Base-by-base conservation (phyloP, 2,888 invertebrate species). In the Bellardia bayeri region DNA sequence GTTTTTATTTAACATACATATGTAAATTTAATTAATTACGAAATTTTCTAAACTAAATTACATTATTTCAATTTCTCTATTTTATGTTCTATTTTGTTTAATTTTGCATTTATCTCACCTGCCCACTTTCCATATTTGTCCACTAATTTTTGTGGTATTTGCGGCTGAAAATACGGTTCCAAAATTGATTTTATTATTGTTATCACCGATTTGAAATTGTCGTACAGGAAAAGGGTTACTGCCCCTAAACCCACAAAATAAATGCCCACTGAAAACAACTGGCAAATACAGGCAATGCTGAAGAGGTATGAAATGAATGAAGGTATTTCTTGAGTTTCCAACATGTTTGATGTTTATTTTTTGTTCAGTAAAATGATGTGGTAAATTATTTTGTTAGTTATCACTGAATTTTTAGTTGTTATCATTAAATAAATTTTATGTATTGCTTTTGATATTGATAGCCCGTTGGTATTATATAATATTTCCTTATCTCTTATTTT, bases 111-210 rank as follows among this genome's bases (percentile, higher is more conserved):
- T 75, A 16, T 23, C 95, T 95, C 93, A 98, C 98, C 96, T 92
- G 98, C 98, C 98, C 98, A 98, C 87, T 96, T 94, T 90, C 98
- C 98, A 92, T 95, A 98, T 92, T 95, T 96, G 91, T 96, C 95
- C 54, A 94, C 91, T 80, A 97, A 92, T 14, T 94, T 94, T 89
- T 95, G 94, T 89, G 95, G 95, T 91, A 96, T 95, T 78, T 95
- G 92, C 0, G 96, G 95, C 89, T 96, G 94, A 91, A 96, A 95
- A 90, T 95, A 96, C 33, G 96, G 96, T 92, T 95, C 95, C 91
- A 97, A 92, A 90, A 96, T 92, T 3, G 96, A 95, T 89, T 95
- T 94, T 63, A 95, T 90, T 80, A 95, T 94, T 90, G 95, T 95
- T 85, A 96, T 89, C 0, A 95, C 91, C 89, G 95, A 95, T 94